Evolutionary conservation across 2,888 invertebrate genomes (phyloP).

Genomic region (Cantharis lateralis): DNA sequence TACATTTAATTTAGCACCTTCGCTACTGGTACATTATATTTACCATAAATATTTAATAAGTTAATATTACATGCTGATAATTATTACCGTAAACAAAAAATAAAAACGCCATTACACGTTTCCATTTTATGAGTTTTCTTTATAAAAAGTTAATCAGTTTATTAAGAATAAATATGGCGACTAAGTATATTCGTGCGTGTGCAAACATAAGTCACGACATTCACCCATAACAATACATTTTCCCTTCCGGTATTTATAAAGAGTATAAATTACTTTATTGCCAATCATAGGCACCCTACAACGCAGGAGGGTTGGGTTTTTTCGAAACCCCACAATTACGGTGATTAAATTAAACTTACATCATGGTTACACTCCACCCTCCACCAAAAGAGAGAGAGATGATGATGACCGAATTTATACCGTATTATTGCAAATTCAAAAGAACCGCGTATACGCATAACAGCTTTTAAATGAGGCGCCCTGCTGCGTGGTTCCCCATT

Average conservation of each 20-base stretch:
- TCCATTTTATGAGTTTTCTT: conserved; percentile 7
- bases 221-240: conserved; percentile 36
- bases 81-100: not conserved
- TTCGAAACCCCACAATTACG: not conserved
- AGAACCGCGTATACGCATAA: conserved; percentile 11
- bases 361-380: not conserved
- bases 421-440: conserved; percentile 7
- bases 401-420: not conserved
- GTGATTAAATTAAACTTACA: conserved; percentile 2
- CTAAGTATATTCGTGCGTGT: conserved; percentile 22
- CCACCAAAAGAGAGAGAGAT: not conserved
- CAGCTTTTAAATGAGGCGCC: conserved; percentile 35
- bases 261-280: conserved; percentile 25
- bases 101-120: not conserved
- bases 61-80: not conserved
- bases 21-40: not conserved
- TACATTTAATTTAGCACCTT: not conserved
- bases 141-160: conserved; percentile 15
- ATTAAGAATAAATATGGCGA: conserved; percentile 22
- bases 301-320: conserved; percentile 24
- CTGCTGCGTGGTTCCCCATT: conserved; percentile 24
- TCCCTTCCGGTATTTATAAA: conserved; percentile 30
- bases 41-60: not conserved
- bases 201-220: conserved; percentile 33
- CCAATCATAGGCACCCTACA: conserved; percentile 20